Conservation (phyloP, 2,113 vertebrate species). For the Pelmatolapia mariae region DNA sequence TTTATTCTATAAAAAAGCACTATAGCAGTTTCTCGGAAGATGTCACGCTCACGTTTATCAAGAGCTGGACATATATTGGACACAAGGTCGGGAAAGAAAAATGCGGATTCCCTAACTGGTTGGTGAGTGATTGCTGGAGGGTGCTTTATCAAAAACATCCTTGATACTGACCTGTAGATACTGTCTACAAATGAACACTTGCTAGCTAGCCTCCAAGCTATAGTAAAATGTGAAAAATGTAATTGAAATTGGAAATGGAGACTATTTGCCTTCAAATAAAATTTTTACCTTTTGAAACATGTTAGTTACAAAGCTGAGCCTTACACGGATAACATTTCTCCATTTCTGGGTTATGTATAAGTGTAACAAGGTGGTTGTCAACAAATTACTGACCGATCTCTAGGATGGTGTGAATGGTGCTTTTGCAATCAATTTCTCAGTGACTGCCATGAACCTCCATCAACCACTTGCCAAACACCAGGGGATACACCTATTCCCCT, state of each 20-base stretch:
- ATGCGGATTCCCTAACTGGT: rapidly evolving
- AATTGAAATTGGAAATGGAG: not conserved
- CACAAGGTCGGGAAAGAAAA: rapidly evolving
- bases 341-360: not conserved
- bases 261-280: not conserved
- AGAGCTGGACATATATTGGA: not conserved
- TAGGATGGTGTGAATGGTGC: not conserved
- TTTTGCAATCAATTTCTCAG: not conserved
- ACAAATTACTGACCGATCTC: not conserved
- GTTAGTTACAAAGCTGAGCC: not conserved
- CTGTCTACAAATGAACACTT: not conserved
- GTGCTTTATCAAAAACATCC: not conserved
- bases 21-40: not conserved
- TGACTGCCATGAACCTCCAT: rapidly evolving
- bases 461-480: not conserved
- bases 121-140: not conserved
- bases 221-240: not conserved
- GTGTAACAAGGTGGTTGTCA: not conserved
- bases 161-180: not conserved
- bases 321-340: not conserved
- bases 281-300: rapidly evolving
- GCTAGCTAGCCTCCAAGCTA: not conserved
- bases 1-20: not conserved
- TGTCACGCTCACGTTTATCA: not conserved
- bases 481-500: not conserved